A percentile compares a stretch with the other conserved stretches of the same genome.
Conservation (phyloP, 2,113 vertebrate species). For the Ciconia boyciana region DNA sequence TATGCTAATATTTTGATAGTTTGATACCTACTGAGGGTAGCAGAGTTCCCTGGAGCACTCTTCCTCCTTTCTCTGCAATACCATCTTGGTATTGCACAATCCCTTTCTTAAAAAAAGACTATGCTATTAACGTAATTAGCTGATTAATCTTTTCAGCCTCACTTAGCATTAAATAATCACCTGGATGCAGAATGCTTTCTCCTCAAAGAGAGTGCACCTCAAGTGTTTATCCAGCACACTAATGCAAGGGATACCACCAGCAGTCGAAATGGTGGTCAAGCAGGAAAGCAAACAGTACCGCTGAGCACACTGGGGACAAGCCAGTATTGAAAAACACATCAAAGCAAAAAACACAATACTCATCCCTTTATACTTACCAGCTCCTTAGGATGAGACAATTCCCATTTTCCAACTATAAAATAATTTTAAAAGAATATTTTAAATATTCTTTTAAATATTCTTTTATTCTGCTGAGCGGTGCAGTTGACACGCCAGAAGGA, state of each 20-base stretch:
- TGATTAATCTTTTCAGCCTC: conserved; percentile 38
- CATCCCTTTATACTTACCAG: not conserved
- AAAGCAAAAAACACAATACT: not conserved
- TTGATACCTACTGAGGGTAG: not conserved
- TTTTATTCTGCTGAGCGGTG: no score
- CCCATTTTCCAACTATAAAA: not conserved
- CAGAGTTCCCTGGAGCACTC: not conserved
- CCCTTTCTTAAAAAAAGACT: not conserved
- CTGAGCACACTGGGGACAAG: not conserved
- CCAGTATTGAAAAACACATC: not conserved
- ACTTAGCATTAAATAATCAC: conserved; percentile 18
- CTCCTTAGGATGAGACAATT: not conserved
- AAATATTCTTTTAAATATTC: no score
- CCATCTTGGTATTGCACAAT: not conserved
- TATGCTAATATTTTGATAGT: not conserved
- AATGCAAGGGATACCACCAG: not conserved
- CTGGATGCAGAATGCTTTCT: not conserved
- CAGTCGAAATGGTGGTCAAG: not conserved
- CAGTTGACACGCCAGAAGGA: no score
- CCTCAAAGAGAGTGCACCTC: not conserved
- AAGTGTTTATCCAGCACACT: conserved; percentile 23
- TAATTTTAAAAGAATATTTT: not conserved
- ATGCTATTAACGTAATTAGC: not conserved
- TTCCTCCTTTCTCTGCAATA: not conserved
- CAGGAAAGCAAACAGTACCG: not conserved